These are phyloP conservation scores for Phrynosoma platyrhinos DNA, from an alignment of 2,113 vertebrate species.

Conservation along the genomic window DNA sequence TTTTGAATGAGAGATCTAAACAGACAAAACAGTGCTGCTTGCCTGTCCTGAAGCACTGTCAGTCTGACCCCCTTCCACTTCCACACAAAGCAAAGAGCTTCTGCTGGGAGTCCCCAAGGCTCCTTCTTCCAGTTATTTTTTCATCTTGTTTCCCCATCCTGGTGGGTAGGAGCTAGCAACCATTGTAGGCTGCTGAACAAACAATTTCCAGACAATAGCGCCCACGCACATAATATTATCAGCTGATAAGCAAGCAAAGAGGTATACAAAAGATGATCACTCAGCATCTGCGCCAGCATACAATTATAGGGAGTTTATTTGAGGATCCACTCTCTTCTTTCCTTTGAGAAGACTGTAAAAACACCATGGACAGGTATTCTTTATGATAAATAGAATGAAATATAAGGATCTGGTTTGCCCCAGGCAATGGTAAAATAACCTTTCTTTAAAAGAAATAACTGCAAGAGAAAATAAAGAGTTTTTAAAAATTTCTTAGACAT, in stretches of 20 bases:
- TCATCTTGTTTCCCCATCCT: not conserved
- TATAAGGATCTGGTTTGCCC: slow-evolving; percentile 29
- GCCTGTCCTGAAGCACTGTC: not conserved
- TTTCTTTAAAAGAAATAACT: not conserved
- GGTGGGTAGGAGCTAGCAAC: not conserved
- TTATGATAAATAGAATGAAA: not conserved
- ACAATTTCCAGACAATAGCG: not conserved
- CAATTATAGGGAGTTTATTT: not conserved
- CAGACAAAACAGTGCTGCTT: not conserved
- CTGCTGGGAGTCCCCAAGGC: not conserved
- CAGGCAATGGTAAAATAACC: slow-evolving; percentile 40
- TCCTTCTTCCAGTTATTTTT: not conserved
- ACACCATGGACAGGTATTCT: not conserved
- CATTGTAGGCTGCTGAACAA: no score
- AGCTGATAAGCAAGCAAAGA: not conserved
- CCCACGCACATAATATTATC: not conserved
- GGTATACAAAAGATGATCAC: not conserved
- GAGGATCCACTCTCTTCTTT: not conserved
- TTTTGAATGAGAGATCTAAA: not conserved
- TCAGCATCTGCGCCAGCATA: no score
- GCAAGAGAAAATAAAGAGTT: slow-evolving; percentile 47
- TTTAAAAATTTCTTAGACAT: slow-evolving; percentile 55
- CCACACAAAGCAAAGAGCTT: not conserved
- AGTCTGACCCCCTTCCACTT: no score
- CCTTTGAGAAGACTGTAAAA: not conserved